Base-by-base conservation (phyloP, 2,113 vertebrate species). In the Clupea harengus region DNA sequence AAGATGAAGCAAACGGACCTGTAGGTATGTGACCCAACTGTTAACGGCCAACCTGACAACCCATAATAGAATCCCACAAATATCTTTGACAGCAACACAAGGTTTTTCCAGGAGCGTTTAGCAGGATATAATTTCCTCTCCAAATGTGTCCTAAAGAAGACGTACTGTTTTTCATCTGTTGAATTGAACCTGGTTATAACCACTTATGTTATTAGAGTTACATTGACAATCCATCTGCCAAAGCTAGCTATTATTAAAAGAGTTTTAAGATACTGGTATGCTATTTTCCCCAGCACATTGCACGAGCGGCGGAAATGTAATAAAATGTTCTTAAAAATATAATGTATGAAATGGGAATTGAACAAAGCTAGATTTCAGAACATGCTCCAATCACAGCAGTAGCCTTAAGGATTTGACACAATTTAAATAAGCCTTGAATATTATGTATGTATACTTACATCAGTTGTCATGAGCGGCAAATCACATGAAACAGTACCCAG, bases 41-140 rank as follows among this genome's bases (percentile, higher is more conserved):
- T 78, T 83, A 89, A 85, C 81, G 78, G 64, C 20, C 47, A 86
- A 83, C 87, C 67, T 85, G 46, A 82, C 82, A 84, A 83, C 45
- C 47, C 32, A 78, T 11, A 78, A 44, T 39, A 78, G 72, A 39
- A 44, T 28, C 28, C 4, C 11, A 78, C 72, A 78, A 32, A 28
- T 67, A 25, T 7, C 13, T 78, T 39, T 28, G 28, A 78, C 25
- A 78, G 28, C 22, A 2, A 39, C 39, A 39, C 39, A 39, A 39
- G 39, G 39, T 44, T 44, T 78, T 78, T 39, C 72, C 28, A 0
- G 13, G 25, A 13, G 72, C 25, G 4, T 78, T 78, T 78, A 78
- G 15, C 72, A 78, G 72, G 28, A 11, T 78, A 78, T 78, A 10
- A 78, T 78, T 78, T 78, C 32, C 72, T 78, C 32, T 39, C 25